These are phyloP conservation scores for Rhynchomys soricoides DNA, from an alignment of 2,113 vertebrate genomes.

Conservation along the genomic window DNA sequence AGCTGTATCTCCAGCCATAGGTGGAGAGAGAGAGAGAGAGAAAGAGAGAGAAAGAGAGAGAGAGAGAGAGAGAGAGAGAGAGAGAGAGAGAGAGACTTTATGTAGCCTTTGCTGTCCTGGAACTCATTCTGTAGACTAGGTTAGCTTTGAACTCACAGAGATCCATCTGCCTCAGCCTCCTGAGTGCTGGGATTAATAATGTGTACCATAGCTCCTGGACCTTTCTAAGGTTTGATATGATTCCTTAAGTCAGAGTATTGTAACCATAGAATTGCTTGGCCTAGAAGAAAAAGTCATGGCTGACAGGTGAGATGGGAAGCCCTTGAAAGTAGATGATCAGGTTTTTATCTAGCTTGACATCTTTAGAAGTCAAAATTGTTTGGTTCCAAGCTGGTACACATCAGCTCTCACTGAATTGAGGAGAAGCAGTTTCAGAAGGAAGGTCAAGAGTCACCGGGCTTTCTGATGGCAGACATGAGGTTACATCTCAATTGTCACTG, in stretches of 20 bases:
- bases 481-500: constrained; percentile 15
- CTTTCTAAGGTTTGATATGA: background rate
- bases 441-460: background rate
- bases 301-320: background rate
- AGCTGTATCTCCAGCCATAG: background rate
- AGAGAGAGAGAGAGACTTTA: background rate
- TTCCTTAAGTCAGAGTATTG: background rate
- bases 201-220: background rate
- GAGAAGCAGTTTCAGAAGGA: constrained; percentile 27
- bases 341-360: background rate
- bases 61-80: background rate
- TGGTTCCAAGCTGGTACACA: background rate
- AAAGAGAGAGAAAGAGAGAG: background rate
- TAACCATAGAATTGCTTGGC: background rate
- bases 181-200: background rate
- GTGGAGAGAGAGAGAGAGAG: background rate
- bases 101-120: background rate
- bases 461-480: background rate
- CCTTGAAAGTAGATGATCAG: background rate
- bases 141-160: background rate
- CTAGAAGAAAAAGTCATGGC: background rate
- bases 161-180: background rate
- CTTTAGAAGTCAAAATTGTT: background rate
- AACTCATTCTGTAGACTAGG: background rate
- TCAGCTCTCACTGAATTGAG: background rate